Evolutionary conservation across 2,797 vertebrate genomes (phyloP).

Genomic region (Melanotaenia pygmaea): DNA sequence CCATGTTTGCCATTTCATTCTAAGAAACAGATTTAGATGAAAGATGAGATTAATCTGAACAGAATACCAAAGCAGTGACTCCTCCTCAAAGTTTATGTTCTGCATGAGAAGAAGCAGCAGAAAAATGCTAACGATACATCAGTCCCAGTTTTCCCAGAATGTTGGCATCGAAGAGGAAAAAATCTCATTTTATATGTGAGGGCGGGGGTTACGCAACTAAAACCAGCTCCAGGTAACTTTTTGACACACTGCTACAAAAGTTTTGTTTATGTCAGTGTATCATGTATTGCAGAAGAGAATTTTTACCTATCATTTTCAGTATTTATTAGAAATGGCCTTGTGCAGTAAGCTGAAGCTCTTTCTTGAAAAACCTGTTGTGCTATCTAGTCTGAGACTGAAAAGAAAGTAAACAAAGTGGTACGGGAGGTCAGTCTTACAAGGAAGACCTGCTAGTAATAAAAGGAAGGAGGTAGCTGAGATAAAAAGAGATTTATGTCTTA

Average conservation of each 20-base stretch:
- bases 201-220: neutral
- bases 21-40: neutral
- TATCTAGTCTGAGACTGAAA: constrained; percentile 1
- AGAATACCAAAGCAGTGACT: constrained; percentile 9
- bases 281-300: neutral
- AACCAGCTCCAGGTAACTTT: neutral
- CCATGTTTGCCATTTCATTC: neutral
- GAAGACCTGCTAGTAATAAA: constrained; percentile 54
- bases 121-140: neutral
- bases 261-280: neutral
- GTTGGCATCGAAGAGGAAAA: neutral
- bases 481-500: constrained; percentile 8
- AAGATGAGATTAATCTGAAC: constrained; percentile 10
- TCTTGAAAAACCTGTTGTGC: constrained; percentile 69
- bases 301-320: neutral
- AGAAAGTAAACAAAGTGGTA: constrained; percentile 18
- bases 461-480: constrained; percentile 26
- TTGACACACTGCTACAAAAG: neutral
- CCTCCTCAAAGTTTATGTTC: neutral
- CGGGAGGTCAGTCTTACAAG: constrained; percentile 40
- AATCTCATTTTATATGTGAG: neutral
- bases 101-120: neutral
- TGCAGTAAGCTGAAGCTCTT: neutral
- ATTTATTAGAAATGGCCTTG: rapidly evolving
- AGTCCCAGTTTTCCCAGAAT: neutral